These are phyloP conservation scores for Vipera ursinii DNA, from an alignment of 2,797 vertebrate species.

Conservation along the genomic window DNA sequence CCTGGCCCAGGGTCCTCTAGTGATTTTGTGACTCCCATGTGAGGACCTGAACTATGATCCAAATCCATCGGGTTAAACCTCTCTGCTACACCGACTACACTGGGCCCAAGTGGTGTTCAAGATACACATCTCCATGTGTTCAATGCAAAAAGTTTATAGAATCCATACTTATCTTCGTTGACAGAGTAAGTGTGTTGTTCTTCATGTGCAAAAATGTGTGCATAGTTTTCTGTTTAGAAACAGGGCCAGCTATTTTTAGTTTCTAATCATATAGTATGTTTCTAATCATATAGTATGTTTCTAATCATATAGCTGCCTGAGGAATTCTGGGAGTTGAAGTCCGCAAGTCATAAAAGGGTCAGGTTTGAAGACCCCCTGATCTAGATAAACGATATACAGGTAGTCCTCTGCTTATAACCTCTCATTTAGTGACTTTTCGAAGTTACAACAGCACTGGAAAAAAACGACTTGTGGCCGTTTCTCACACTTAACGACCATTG, in stretches of 20 bases:
- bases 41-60: background rate
- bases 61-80: background rate
- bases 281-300: background rate
- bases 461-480: background rate
- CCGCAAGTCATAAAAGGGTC: too few species aligned
- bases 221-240: background rate
- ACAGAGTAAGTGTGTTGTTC: background rate
- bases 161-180: background rate
- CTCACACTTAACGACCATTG: background rate
- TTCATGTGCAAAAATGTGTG: background rate
- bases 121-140: background rate
- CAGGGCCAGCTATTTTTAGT: background rate
- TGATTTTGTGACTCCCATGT: background rate
- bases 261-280: background rate
- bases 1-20: background rate
- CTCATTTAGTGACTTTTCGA: background rate
- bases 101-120: background rate
- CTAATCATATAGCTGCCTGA: too few species aligned
- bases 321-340: too few species aligned
- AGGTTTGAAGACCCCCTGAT: too few species aligned
- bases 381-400: background rate
- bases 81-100: background rate
- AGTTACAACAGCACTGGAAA: background rate
- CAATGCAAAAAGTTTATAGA: background rate
- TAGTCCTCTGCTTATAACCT: background rate